Evolutionary conservation across 2,888 invertebrate species (phyloP), one percentile per base, ranked within the genome.

Genomic region (Sarcophaga subvicina): DNA sequence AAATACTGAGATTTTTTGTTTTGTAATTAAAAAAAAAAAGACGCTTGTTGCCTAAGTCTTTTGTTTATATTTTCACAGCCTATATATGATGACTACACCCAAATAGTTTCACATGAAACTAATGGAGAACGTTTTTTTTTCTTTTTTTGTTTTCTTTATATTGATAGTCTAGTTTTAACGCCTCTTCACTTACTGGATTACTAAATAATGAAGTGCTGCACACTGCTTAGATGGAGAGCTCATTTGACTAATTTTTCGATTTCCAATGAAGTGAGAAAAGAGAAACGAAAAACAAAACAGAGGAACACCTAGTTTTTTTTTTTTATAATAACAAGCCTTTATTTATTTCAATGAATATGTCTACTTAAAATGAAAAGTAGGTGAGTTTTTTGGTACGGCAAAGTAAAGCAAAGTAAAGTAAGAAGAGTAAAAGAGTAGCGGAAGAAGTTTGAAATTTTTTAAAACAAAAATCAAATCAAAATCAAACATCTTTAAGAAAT

Each of bases 91-190:
- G 37, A 37, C 37, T 37, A 37, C 37, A 37, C 37, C 37, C 37
- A 37, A 37, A 37, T 37, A 37, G 37, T 37, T 37, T 37, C 37
- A 37, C 37, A 37, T 37, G 10, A 10, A 37, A 37, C 8, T 37
- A 37, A 37, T 37, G 37, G 37, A 37, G 6, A 37, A 37, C 1
- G 0, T 37, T 78, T 59, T 37, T 60, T 67, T 67, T 11, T n/a
- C n/a, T 47, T 27, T 27, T 67, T 25, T 67, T 3, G n/a, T 75
- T 17, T 27, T 59, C 59, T 59, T n/a, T 8, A n/a, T 59, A 14
- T 59, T 59, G 37, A 62, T 84, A 87, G 87, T 87, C 87, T 87
- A 87, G 75, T 84, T 87, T 87, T 84, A 78, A 87, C 87, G 87
- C 87, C 87, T 84, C 80, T 83, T 87, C 83, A 83, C 63, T 79